Evolutionary conservation across 2,113 vertebrate species (phyloP).

Genomic region (Lonchura striata): DNA sequence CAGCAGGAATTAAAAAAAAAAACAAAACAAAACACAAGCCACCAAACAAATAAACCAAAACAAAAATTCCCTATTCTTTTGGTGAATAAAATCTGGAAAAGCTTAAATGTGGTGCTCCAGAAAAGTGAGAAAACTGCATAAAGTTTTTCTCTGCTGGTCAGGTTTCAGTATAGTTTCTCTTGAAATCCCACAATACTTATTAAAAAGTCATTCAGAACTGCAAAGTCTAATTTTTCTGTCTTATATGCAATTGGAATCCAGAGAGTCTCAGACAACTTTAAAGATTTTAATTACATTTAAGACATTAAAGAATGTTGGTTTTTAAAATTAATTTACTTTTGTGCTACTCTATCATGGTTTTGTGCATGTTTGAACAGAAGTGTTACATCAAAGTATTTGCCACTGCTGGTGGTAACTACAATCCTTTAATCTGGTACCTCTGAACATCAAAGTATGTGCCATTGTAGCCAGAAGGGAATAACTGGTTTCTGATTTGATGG

Average conservation of each 20-base stretch:
- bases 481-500: not conserved
- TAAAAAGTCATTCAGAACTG: not conserved
- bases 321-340: not conserved
- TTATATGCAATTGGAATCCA: not conserved
- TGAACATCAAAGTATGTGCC: not conserved
- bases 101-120: not conserved
- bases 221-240: not conserved
- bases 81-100: not conserved
- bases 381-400: accelerated
- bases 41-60: not conserved
- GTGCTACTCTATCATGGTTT: not conserved
- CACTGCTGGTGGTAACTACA: not conserved
- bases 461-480: not conserved
- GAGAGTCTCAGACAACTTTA: not conserved
- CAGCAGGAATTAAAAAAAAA: not conserved
- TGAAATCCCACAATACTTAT: not conserved
- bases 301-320: not conserved
- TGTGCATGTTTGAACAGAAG: not conserved
- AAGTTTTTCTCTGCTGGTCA: not conserved
- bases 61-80: not conserved
- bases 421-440: not conserved
- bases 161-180: not conserved
- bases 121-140: not conserved
- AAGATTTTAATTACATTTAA: not conserved
- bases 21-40: not conserved